phyloP scores from a whole-genome alignment of 2,888 invertebrate species.

The Lissocephala sabroskyi region DNA sequence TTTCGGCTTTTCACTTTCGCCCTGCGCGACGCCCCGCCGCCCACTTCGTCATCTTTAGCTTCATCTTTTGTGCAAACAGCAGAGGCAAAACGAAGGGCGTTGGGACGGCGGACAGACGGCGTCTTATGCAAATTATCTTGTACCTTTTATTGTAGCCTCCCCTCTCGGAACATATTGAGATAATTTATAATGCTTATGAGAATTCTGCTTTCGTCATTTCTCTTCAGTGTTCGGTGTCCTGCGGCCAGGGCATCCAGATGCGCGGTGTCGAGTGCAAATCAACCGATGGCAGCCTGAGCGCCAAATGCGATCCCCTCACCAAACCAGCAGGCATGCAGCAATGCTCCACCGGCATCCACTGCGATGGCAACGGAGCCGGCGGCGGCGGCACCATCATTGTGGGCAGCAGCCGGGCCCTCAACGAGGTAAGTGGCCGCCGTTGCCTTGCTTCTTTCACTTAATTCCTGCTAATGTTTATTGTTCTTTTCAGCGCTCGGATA shows the following conservation, averaged over 20 bases:
- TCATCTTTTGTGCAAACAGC: conserved; percentile 44
- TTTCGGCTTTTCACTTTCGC: conserved; percentile 34
- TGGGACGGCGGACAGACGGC: no score
- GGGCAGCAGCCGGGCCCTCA: conserved; percentile 60
- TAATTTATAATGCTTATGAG: conserved; percentile 54
- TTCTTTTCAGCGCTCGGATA: conserved; percentile 42
- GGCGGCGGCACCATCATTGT: conserved; percentile 67
- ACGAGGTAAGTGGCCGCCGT: conserved; percentile 38
- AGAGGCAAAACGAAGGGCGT: background rate
- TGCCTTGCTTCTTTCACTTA: no score
- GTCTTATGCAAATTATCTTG: conserved; percentile 39
- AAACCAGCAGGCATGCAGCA: conserved; percentile 81
- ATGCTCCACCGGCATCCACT: conserved; percentile 83
- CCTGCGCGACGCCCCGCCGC: conserved; percentile 17
- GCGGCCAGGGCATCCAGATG: conserved; percentile 89
- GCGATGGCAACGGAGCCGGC: conserved; percentile 72
- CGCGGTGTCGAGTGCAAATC: conserved; percentile 87
- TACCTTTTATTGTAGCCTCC: conserved; percentile 38
- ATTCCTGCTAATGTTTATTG: background rate
- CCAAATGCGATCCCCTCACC: conserved; percentile 79
- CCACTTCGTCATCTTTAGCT: conserved; percentile 38
- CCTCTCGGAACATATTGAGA: conserved; percentile 45
- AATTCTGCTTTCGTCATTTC: conserved; percentile 1
- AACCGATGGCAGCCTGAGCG: conserved; percentile 74
- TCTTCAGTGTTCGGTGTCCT: conserved; percentile 93